A percentile compares a stretch with the other conserved stretches of the same genome.
Evolutionary conservation across 2,888 invertebrate genomes (phyloP).

Genomic region (Cheiracanthium punctorium): DNA sequence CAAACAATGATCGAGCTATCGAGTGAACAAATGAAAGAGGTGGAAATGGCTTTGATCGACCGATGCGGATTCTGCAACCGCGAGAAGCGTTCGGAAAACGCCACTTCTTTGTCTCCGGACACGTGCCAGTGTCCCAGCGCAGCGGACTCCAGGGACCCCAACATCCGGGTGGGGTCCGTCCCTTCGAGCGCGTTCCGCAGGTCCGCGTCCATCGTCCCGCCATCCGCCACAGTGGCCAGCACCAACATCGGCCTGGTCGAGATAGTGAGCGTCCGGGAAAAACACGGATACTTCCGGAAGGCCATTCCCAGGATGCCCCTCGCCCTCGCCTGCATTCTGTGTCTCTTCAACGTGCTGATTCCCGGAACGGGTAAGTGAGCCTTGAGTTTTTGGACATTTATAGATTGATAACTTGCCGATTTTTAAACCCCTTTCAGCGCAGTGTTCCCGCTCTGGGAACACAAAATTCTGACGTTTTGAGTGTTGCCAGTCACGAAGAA

Average conservation of each 20-base stretch:
- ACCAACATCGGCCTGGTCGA: conserved; percentile 32
- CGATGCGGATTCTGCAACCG: conserved; percentile 34
- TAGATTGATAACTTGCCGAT: too few species aligned
- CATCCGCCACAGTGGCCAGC: neutral
- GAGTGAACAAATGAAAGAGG: too few species aligned
- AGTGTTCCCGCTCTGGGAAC: too few species aligned
- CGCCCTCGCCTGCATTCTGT: conserved; percentile 76
- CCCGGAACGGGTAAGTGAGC: conserved; percentile 74
- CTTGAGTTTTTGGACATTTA: too few species aligned
- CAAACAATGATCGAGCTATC: too few species aligned
- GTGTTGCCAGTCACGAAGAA: too few species aligned
- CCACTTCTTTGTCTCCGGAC: neutral
- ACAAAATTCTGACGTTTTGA: too few species aligned
- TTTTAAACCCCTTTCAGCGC: too few species aligned
- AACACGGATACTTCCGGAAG: conserved; percentile 74
- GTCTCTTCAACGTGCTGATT: conserved; percentile 74
- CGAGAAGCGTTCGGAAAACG: conserved; percentile 36
- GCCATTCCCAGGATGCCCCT: conserved; percentile 78
- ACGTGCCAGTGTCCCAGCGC: conserved; percentile 47
- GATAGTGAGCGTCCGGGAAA: conserved; percentile 62
- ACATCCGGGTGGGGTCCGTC: conserved; percentile 50
- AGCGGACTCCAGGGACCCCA: conserved; percentile 50
- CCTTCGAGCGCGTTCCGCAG: conserved; percentile 56
- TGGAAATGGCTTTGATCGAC: conserved; percentile 27
- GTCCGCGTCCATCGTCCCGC: conserved; percentile 18